Evolutionary conservation across 2,888 invertebrate genomes (phyloP), one percentile per base, ranked within the genome.

Genomic region (Plemyria rubiginata): DNA sequence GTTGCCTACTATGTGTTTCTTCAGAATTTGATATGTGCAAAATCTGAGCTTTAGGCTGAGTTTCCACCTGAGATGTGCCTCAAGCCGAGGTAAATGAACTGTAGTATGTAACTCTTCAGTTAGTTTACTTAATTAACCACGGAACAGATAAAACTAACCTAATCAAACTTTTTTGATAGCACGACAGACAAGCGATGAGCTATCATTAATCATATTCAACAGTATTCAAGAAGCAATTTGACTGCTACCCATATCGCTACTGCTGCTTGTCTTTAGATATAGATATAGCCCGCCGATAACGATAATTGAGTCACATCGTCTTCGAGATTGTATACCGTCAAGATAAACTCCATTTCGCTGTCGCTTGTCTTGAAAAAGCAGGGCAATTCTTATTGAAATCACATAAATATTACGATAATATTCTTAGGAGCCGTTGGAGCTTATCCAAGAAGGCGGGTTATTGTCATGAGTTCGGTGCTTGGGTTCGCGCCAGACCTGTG

Each of bases 371-470:
- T 28, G 6, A 22, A 22, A 22, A 13, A 22, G 1, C 43, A 38
- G 43, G 22, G 36, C 51, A 43, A 51, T 60, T 55, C 69, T 54
- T 59, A 72, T 76, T 68, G 71, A 67, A 72, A 74, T 69, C 71
- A 55, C 63, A 71, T 71, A 73, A 73, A 74, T 74, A 74, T 74
- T 71, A 68, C 67, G 65, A 60, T 71, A 70, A 73, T 73, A 70
- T 70, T 67, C 54, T 62, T 66, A 68, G 63, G 65, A 57, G 22
- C 57, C 48, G 57, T 73, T 81, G 80, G 80, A 76, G 56, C 16
- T 7, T 2, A 54, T 68, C 80, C 80, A 79, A 72, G 32, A 43
- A 29, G 50, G 54, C 73, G 68, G 79, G 79, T 80, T 74, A 73
- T 72, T 74, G 76, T 76, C 77, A 75, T 72, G 65, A 62, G 61